phyloP scores from a whole-genome alignment of 2,888 invertebrate species.

The Folsomia candida region DNA sequence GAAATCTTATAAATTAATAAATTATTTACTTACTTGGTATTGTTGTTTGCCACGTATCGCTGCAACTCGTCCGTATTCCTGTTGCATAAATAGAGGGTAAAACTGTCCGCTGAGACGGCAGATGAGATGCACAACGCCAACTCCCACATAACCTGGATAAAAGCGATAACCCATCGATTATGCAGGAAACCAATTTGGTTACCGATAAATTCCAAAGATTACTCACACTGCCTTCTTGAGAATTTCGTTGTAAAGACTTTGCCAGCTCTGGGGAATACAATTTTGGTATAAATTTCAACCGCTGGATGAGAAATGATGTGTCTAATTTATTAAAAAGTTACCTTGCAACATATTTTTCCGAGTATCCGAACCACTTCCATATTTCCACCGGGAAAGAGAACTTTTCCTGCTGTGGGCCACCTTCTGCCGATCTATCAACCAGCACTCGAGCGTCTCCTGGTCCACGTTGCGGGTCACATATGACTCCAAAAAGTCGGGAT shows the following conservation, averaged over 20 bases:
- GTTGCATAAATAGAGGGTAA: constrained; percentile 63
- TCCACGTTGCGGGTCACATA: constrained; percentile 65
- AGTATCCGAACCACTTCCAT: constrained; percentile 49
- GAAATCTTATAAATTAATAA: too few relatives aligned
- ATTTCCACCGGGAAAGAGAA: constrained; percentile 58
- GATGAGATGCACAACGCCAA: constrained; percentile 65
- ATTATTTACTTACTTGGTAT: too few relatives aligned
- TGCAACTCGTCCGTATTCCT: constrained; percentile 48
- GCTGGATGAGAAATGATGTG: constrained; percentile 10
- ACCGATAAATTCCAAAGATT: too few relatives aligned
- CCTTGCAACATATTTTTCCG: constrained; percentile 25
- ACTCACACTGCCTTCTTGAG: constrained; percentile 64
- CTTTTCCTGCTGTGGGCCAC: constrained; percentile 59
- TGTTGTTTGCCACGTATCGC: not conserved
- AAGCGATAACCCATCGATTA: too few relatives aligned
- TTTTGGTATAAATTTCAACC: constrained; percentile 51
- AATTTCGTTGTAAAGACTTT: constrained; percentile 62
- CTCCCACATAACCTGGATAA: constrained; percentile 69
- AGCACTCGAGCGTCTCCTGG: constrained; percentile 64
- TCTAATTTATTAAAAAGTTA: constrained; percentile 12
- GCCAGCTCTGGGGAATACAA: too few relatives aligned
- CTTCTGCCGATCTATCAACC: constrained; percentile 63
- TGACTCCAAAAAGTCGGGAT: constrained; percentile 66
- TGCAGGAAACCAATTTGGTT: too few relatives aligned
- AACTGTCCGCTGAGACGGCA: constrained; percentile 67